Percentiles rank a stretch among this genome's conserved stretches.
Conservation (phyloP, 2,888 invertebrate species). For the Griposia aprilina region DNA sequence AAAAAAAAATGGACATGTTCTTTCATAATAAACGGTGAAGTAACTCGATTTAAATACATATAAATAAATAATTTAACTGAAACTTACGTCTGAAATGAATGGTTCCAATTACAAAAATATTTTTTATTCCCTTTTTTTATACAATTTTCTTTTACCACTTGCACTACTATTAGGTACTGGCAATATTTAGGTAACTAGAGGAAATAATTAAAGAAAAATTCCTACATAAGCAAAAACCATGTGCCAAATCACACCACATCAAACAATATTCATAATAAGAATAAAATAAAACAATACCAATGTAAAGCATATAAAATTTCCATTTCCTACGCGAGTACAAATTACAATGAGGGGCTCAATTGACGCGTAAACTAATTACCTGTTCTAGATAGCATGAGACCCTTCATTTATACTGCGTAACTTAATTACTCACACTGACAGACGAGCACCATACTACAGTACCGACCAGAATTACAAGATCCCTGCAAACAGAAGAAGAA, state of each 20-base stretch:
- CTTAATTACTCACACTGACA: slow-evolving; percentile 87
- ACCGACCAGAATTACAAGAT: slow-evolving; percentile 70
- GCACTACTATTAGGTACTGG: too few species aligned
- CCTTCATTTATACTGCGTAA: slow-evolving; percentile 87
- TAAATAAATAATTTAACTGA: too few species aligned
- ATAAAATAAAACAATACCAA: slow-evolving; percentile 5
- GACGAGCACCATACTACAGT: slow-evolving; percentile 77
- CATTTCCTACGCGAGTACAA: slow-evolving; percentile 59
- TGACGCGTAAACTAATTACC: slow-evolving; percentile 85
- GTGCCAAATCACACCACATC: fast-evolving
- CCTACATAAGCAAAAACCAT: background rate
- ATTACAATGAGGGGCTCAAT: slow-evolving; percentile 60
- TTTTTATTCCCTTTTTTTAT: too few species aligned
- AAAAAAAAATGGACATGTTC: background rate
- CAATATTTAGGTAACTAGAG: too few species aligned
- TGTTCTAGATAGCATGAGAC: slow-evolving; percentile 83
- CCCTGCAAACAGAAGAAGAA: slow-evolving; percentile 57
- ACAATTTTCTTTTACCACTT: too few species aligned
- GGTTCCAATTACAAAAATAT: too few species aligned
- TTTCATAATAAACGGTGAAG: background rate
- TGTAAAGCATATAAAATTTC: slow-evolving; percentile 35
- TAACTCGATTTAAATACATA: too few species aligned
- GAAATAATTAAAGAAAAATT: too few species aligned
- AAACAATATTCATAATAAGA: background rate
- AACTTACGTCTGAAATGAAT: too few species aligned